Conservation (phyloP, 2,113 vertebrate genomes). For the Myrmecophaga tridactyla region DNA sequence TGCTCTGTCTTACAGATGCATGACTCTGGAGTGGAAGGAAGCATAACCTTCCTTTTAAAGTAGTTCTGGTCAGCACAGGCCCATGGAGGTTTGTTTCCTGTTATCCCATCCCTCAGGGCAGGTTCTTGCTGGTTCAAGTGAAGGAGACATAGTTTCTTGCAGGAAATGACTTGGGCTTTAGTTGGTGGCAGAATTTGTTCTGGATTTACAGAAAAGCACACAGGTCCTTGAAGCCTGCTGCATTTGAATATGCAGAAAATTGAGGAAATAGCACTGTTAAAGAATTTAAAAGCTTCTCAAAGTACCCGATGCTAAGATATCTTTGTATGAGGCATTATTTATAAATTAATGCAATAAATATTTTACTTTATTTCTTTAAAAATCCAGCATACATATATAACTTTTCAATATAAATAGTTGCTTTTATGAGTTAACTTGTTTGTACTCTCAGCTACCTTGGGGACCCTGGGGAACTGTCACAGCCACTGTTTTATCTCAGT, state of each 20-base stretch:
- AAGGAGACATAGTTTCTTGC: not conserved
- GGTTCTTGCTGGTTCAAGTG: not conserved
- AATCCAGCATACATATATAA: not conserved
- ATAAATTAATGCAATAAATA: slow-evolving; percentile 26
- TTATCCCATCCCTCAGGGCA: not conserved
- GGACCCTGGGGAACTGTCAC: not conserved
- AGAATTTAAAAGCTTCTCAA: not conserved
- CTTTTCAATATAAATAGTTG: not conserved
- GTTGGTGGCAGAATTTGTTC: not conserved
- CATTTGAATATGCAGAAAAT: not conserved
- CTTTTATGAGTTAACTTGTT: slow-evolving; percentile 8
- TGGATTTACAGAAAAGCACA: not conserved
- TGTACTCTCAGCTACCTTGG: not conserved
- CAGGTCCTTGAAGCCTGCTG: not conserved
- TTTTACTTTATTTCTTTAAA: slow-evolving; percentile 3
- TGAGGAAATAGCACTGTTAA: not conserved
- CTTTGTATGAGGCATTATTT: not conserved
- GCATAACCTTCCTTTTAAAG: not conserved
- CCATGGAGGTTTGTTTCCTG: not conserved
- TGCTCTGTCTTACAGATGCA: not conserved
- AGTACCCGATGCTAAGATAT: not conserved
- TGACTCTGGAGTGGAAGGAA: not conserved
- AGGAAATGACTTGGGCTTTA: not conserved
- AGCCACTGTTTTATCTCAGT: not conserved
- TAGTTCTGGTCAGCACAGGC: not conserved